Evolutionary conservation across 1,140 invertebrate species (phyloP), one percentile per base, ranked within the genome.

Genomic region (Eupeodes corollae): DNA sequence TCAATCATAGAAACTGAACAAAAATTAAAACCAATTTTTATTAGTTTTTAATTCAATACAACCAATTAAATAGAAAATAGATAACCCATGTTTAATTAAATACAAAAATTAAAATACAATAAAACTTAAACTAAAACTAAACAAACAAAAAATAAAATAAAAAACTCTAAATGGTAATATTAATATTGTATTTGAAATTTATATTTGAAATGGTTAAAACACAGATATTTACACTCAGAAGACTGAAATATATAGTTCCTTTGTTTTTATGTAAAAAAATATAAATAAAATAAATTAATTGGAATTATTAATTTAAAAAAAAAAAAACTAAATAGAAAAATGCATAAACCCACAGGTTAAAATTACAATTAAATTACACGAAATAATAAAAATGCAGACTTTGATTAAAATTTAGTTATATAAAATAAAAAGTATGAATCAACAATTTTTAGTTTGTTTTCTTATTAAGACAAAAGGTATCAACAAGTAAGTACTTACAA

Each of bases 191-290:
- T 34, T 34, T 44, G 34, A 30, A 35, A 44, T 32, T 30, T 44
- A 19, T 44, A 46, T 30, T 39, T 18, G 37, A 38, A 46, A 37
- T 18, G 6, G 12, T 18, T 13, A 47, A 9, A 47, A 47, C 16
- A 41, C 14, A 41, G 31, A 47, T 13, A 61, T 50, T 59, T 58
- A 66, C 64, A 67, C 61, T 59, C 54, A 67, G 64, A 67, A 67
- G 63, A 67, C 63, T 67, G 63, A 67, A 67, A 67, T 57, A 67
- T 67, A 67, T 67, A 67, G 63, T 67, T 67, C 63, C 63, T 67
- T 67, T 67, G 63, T 67, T 67, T 67, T 67, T 67, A 67, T 66
- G 63, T 63, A 64, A 47, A 61, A 61, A 40, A 42, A 46, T 21
- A 47, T 41, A 42, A 38, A 39, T 40, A 47, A 21, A 38, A 39